Conservation (phyloP, 92 coral and sea anemone genomes). For the Meandrina meandrites region DNA sequence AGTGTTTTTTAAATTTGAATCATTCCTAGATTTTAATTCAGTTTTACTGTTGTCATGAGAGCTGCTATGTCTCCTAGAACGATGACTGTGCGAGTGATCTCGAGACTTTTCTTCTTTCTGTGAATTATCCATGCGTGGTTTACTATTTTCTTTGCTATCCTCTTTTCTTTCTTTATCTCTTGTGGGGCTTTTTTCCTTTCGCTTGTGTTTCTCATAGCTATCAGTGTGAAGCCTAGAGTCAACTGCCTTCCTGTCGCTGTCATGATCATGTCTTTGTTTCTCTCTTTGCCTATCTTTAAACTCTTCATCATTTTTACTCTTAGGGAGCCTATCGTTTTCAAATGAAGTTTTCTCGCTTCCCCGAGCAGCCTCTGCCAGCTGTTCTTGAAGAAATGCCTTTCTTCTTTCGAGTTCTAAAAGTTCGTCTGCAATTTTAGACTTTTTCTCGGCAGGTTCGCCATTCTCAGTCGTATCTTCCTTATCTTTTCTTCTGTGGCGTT, state of each 20-base stretch:
- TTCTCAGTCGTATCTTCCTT: conserved; percentile 38
- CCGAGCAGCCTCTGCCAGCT: conserved; percentile 66
- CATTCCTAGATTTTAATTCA: conserved; percentile 25
- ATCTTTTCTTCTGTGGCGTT: conserved; percentile 66
- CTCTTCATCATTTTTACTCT: conserved; percentile 38
- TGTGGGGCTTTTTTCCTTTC: conserved; percentile 27
- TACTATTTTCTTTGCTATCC: conserved; percentile 25
- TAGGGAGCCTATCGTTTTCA: conserved; percentile 32
- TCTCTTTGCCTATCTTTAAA: conserved; percentile 29
- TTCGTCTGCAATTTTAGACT: conserved; percentile 75
- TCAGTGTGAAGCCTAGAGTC: conserved; percentile 16
- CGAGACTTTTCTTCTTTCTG: conserved; percentile 26
- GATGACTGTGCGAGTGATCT: conserved; percentile 35
- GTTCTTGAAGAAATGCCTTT: conserved; percentile 85
- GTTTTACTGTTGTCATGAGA: conserved; percentile 42
- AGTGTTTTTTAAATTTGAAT: conserved; percentile 39
- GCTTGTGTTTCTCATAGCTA: conserved; percentile 23
- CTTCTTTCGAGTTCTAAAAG: conserved; percentile 88
- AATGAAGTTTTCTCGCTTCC: conserved; percentile 4
- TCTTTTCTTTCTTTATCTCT: conserved; percentile 47
- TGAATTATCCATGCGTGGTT: conserved; percentile 17
- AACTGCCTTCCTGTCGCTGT: conserved; percentile 8
- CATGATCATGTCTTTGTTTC: conserved; percentile 28
- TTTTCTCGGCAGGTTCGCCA: conserved; percentile 56
- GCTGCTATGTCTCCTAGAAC: conserved; percentile 35